Percentiles rank a stretch among this genome's conserved stretches.
Conservation (phyloP, 2,113 vertebrate genomes). For the Excalfactoria chinensis region DNA sequence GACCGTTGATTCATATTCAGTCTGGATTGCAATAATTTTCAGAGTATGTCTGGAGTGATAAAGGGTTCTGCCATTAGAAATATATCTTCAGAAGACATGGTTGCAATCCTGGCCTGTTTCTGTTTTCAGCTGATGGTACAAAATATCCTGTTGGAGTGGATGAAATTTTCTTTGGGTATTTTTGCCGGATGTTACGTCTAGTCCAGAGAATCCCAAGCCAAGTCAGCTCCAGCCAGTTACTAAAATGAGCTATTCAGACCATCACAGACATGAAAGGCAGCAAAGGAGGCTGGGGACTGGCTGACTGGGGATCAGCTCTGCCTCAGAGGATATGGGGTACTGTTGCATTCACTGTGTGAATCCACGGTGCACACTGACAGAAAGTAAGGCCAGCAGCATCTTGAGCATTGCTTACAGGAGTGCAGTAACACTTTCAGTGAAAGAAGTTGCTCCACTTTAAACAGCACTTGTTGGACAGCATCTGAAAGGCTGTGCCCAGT, state of each 20-base stretch:
- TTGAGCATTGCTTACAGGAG: not conserved
- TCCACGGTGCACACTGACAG: fast-evolving
- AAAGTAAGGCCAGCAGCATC: not conserved
- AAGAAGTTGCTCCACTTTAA: not conserved
- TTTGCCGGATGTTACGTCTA: conserved; percentile 38
- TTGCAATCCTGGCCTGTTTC: not conserved
- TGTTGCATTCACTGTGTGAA: not conserved
- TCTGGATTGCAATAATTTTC: conserved; percentile 42
- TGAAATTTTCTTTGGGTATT: not conserved
- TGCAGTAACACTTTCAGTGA: not conserved
- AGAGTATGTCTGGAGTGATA: conserved; percentile 38
- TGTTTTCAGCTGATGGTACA: conserved; percentile 19
- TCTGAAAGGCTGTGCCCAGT: not conserved
- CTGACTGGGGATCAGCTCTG: not conserved
- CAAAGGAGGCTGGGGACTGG: not conserved
- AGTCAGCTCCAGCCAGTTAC: not conserved
- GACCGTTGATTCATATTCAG: conserved; percentile 41
- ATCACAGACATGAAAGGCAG: not conserved
- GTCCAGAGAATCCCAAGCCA: not conserved
- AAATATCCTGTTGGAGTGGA: conserved; percentile 8
- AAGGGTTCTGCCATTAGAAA: conserved; percentile 23
- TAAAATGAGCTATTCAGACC: not conserved
- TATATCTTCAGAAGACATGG: conserved; percentile 20
- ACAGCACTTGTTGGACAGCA: not conserved
- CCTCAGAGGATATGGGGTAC: not conserved